Evolutionary conservation across 2,888 invertebrate genomes (phyloP).

Genomic region (Drosophila meridiana): DNA sequence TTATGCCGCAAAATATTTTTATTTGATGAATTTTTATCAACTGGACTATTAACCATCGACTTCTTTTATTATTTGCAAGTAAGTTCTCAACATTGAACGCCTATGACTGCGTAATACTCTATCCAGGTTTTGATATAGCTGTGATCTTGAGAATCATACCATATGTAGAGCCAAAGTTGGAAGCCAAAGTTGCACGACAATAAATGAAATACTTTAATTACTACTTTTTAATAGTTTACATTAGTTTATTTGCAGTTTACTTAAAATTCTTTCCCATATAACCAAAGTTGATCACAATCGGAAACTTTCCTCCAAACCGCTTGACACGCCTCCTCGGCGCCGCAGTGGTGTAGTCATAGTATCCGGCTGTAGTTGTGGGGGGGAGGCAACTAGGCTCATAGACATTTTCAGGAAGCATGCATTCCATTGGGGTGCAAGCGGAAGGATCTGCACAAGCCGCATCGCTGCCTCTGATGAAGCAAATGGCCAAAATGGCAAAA

Average conservation of each 20-base stretch:
- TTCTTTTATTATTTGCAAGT: too few species aligned
- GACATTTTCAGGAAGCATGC: fast-evolving
- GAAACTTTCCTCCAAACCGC: background rate
- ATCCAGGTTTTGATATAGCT: too few species aligned
- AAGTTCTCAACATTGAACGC: too few species aligned
- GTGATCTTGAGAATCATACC: too few species aligned
- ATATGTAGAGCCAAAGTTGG: too few species aligned
- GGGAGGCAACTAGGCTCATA: fast-evolving
- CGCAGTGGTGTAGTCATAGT: background rate
- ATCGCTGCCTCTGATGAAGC: background rate
- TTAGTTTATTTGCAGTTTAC: background rate
- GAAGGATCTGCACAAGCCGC: background rate
- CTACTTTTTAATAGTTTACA: background rate
- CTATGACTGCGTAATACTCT: too few species aligned
- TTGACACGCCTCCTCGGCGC: background rate
- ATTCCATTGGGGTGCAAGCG: background rate
- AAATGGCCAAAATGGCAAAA: slow-evolving; percentile 8
- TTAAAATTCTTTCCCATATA: slow-evolving; percentile 1
- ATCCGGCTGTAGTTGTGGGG: background rate
- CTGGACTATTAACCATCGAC: too few species aligned
- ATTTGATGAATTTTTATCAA: too few species aligned
- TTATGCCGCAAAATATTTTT: too few species aligned
- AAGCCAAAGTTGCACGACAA: too few species aligned
- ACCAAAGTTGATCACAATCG: slow-evolving; percentile 8
- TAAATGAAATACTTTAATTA: too few species aligned